Evolutionary conservation across 2,797 vertebrate species (phyloP), one percentile per base, ranked within the genome.

Genomic region (Onychomys arenicola): DNA sequence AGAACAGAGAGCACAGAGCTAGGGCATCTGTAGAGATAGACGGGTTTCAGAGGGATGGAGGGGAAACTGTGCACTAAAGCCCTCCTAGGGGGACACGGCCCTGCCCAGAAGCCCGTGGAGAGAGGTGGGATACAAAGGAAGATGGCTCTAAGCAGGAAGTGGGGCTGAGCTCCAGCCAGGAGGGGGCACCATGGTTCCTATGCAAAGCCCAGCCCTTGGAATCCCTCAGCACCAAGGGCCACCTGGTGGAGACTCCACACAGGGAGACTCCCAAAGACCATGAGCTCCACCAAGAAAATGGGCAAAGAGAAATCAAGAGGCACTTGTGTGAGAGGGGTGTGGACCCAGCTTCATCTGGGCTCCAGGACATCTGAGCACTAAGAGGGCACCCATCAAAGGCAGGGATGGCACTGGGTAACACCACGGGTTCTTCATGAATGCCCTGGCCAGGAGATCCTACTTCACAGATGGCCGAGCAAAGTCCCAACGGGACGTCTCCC

Each of bases 291-390:
- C 43, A 21, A 85, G 80, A 34, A 63, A 93, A 37, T 32, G 0
- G 11, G 29, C 0, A 19, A 25, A 85, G 71, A 55, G 2, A 46
- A 3, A 40, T 43, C 17, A 6, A 16, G 82, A 49, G 37, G 73
- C 12, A 5, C 1, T 0, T 0, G 1, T 34, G 19, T 29, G 81
- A 59, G 34, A 55, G 49, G 10, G 0, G 3, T 16, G 0, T 25
- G 40, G n/a, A 5, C 16, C n/a, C 69, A 2, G 52, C 34, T 27
- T n/a, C 0, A 23, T n/a, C 78, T 55, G 14, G 23, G 69, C 69
- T 73, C 40, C 29, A 3, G 16, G 29, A 16, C 61, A 67, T 6
- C 40, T 46, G 5, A 12, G 21, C 11, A 16, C 32, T 27, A 16
- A 25, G 27, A 25, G 57, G 43, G 63, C 6, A 37, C 21, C n/a